Conservation (phyloP, 92 coral and sea anemone species). For the Galaxea fascicularis region DNA sequence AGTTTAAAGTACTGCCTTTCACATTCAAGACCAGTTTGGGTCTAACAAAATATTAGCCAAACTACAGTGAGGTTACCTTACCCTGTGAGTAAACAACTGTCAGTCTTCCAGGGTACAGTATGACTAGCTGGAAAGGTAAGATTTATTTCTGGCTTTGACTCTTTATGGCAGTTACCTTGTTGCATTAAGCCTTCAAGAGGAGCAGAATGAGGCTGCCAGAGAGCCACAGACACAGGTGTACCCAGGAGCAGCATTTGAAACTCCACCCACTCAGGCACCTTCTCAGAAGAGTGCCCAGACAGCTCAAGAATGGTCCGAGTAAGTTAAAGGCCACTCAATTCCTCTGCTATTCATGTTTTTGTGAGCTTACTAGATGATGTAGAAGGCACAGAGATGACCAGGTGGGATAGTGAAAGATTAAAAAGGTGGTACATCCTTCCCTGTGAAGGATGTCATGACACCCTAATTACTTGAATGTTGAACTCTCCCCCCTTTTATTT, state of each 20-base stretch:
- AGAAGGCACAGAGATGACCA: too few species aligned
- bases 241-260: constrained; percentile 11
- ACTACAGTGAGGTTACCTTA: too few species aligned
- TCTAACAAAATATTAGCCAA: too few species aligned
- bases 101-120: not conserved
- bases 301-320: constrained; percentile 88
- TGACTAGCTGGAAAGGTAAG: not conserved
- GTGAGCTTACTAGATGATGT: too few species aligned
- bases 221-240: constrained; percentile 20
- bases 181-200: constrained; percentile 89
- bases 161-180: constrained; percentile 78
- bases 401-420: too few species aligned
- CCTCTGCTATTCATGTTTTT: not conserved
- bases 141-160: not conserved
- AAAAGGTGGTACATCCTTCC: too few species aligned
- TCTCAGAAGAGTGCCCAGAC: constrained; percentile 38
- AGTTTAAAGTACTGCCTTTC: too few species aligned
- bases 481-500: not conserved
- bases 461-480: too few species aligned
- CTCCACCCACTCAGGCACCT: constrained; percentile 35
- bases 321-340: constrained; percentile 35
- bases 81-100: too few species aligned
- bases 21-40: too few species aligned
- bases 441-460: too few species aligned
- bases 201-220: constrained; percentile 61